A percentile compares a stretch with the other conserved stretches of the same genome.
phyloP scores from a whole-genome alignment of 2,113 vertebrate species.

The Gorsachius goisagi region DNA sequence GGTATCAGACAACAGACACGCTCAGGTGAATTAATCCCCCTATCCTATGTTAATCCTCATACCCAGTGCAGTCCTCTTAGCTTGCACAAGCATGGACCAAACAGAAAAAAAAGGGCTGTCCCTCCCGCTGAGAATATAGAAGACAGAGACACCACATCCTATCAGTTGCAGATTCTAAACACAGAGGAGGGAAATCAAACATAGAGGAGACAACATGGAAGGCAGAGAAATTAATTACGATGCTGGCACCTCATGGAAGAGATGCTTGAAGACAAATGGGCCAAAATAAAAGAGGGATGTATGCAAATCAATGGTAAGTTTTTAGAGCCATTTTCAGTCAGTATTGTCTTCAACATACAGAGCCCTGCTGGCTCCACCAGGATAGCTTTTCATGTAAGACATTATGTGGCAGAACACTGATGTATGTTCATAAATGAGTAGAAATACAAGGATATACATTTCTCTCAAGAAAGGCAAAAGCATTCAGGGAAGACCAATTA shows the following conservation, averaged over 20 bases:
- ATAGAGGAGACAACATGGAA: background rate
- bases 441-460: background rate
- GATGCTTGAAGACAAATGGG: background rate
- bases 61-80: background rate
- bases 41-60: background rate
- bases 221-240: background rate
- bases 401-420: background rate
- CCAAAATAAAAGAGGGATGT: background rate
- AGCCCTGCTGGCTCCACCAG: background rate
- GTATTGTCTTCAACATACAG: background rate
- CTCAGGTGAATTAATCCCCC: background rate
- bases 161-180: background rate
- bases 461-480: background rate
- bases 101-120: background rate
- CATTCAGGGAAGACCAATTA: background rate
- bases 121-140: background rate
- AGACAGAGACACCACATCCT: background rate
- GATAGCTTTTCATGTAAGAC: background rate
- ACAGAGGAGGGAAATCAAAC: background rate
- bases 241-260: background rate
- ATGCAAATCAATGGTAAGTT: background rate
- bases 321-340: background rate
- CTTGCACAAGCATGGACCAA: background rate
- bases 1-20: background rate
- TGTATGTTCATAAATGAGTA: background rate